These are phyloP conservation scores for Phocoena sinus DNA, from an alignment of 2,113 vertebrate species.

Conservation along the genomic window DNA sequence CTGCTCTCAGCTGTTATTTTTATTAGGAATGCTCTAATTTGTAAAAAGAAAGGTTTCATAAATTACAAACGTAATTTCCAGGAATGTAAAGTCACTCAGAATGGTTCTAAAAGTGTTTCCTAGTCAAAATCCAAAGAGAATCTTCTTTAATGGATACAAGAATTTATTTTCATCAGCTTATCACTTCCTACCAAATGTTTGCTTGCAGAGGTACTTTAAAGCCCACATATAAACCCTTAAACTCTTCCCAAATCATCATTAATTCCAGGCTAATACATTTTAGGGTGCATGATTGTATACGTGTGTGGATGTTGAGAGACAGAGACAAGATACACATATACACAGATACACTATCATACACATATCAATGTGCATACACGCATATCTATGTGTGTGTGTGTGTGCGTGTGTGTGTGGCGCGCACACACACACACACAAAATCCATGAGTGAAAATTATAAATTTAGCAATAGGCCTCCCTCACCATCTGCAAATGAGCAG, in stretches of 20 bases:
- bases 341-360: not conserved
- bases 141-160: not conserved
- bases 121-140: not conserved
- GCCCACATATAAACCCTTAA: not conserved
- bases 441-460: not conserved
- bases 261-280: not conserved
- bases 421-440: not conserved
- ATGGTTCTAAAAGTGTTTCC: not conserved
- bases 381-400: too few species aligned
- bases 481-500: not conserved
- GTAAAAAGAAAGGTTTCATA: not conserved
- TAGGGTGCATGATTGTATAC: fast-evolving
- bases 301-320: not conserved
- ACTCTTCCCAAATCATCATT: not conserved
- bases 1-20: not conserved
- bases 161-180: slow-evolving; percentile 5
- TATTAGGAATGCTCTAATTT: not conserved
- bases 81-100: not conserved
- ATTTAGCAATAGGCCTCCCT: not conserved
- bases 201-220: not conserved
- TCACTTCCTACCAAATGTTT: not conserved
- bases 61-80: not conserved
- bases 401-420: too few species aligned
- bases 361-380: not conserved
- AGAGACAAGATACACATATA: not conserved